Conservation (phyloP, 2,888 invertebrate species). For the Ashinkailepas kermadecensis region DNA sequence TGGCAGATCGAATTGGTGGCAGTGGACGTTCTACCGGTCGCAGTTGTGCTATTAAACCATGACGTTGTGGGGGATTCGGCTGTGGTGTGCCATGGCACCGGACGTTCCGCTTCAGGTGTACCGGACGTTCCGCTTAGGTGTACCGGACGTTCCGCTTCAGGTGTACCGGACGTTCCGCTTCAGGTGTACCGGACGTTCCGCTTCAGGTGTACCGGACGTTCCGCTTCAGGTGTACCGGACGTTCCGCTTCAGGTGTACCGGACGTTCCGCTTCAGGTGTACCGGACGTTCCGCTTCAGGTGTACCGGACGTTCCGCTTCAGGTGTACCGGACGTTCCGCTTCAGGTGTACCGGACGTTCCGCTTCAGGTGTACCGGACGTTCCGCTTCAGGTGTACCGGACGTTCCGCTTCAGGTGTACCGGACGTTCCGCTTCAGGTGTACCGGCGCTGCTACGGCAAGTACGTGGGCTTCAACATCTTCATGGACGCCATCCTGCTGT, state of each 20-base stretch:
- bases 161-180: slow-evolving; percentile 59
- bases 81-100: no score
- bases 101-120: slow-evolving; percentile 50
- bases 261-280: slow-evolving; percentile 55
- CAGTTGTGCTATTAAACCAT: no score
- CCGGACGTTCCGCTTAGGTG: no score
- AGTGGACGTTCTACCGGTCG: no score
- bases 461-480: slow-evolving; percentile 95
- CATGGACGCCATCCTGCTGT: slow-evolving; percentile 76
- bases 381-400: slow-evolving; percentile 58
- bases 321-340: slow-evolving; percentile 61
- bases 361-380: slow-evolving; percentile 59
- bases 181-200: slow-evolving; percentile 63
- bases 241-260: slow-evolving; percentile 59
- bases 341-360: slow-evolving; percentile 63
- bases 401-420: slow-evolving; percentile 50
- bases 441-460: slow-evolving; percentile 84
- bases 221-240: slow-evolving; percentile 58
- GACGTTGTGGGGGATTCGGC: no score
- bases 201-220: slow-evolving; percentile 61
- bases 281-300: slow-evolving; percentile 56
- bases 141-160: no score
- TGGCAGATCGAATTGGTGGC: no score
- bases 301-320: slow-evolving; percentile 55
- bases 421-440: slow-evolving; percentile 47